Evolutionary conservation across 2,113 vertebrate species (phyloP).

Genomic region (Pseudorhombus dupliciocellatus): DNA sequence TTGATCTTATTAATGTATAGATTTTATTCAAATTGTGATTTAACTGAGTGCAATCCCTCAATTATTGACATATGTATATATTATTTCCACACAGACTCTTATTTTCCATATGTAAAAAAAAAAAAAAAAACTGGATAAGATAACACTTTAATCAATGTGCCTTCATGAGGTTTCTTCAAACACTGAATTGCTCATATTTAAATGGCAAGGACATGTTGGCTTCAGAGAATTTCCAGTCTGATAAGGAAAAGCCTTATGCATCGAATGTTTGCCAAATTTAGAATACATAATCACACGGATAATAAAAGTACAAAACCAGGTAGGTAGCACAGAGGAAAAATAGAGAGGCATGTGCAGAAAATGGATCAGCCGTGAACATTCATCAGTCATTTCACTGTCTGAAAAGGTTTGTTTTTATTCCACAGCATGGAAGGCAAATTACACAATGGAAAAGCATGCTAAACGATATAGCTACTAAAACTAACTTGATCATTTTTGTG

Average conservation of each 20-base stretch:
- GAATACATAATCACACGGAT: slow-evolving; percentile 65
- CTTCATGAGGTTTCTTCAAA: slow-evolving; percentile 88
- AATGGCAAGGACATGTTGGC: slow-evolving; percentile 79
- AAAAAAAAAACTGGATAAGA: slow-evolving; percentile 78
- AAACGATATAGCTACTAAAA: slow-evolving; percentile 87
- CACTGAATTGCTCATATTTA: slow-evolving; percentile 87
- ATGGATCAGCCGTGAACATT: slow-evolving; percentile 65
- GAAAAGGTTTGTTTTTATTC: slow-evolving; percentile 73
- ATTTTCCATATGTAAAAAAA: slow-evolving; percentile 59
- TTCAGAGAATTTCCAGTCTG: slow-evolving; percentile 83
- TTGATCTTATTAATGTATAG: slow-evolving; percentile 81
- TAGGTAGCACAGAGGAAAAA: slow-evolving; percentile 34
- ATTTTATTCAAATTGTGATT: slow-evolving; percentile 79
- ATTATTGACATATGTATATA: slow-evolving; percentile 63
- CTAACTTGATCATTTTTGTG: slow-evolving; percentile 84
- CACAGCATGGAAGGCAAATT: slow-evolving; percentile 94
- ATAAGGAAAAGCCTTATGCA: slow-evolving; percentile 88
- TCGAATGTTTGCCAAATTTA: slow-evolving; percentile 89
- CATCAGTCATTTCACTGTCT: slow-evolving; percentile 63
- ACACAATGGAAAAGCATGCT: slow-evolving; percentile 93
- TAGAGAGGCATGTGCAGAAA: slow-evolving; percentile 85
- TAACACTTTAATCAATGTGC: slow-evolving; percentile 93
- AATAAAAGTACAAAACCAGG: slow-evolving; percentile 61
- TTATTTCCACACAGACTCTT: slow-evolving; percentile 63
- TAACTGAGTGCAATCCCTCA: slow-evolving; percentile 68